Evolutionary conservation across 1,140 invertebrate genomes (phyloP).

Genomic region (Eueides isabella): DNA sequence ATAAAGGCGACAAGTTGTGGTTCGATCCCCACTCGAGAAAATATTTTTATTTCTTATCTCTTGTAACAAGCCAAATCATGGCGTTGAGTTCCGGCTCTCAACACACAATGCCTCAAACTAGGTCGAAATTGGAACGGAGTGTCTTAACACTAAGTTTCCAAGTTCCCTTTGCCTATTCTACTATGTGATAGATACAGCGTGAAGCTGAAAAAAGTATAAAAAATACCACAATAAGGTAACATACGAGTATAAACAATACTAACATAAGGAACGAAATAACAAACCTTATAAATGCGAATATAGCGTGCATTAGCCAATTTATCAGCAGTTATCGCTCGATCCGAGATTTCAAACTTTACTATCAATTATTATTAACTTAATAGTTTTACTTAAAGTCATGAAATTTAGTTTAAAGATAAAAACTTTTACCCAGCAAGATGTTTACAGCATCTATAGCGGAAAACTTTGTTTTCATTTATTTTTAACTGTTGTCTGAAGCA

Average conservation of each 20-base stretch:
- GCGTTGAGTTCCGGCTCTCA: no score
- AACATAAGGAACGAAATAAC: background rate
- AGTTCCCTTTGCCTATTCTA: no score
- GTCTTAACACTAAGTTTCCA: no score
- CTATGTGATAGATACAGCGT: no score
- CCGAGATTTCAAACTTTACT: background rate
- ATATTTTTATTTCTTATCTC: no score
- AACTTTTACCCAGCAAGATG: background rate
- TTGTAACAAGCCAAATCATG: no score
- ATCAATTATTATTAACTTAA: constrained; percentile 7
- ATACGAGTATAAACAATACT: background rate
- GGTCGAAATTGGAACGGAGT: no score
- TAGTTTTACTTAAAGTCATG: background rate
- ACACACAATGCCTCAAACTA: no score
- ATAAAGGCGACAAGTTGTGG: no score
- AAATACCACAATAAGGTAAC: no score
- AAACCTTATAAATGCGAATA: constrained; percentile 19
- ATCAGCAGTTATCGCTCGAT: constrained; percentile 23
- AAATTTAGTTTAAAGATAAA: background rate
- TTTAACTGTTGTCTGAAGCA: background rate
- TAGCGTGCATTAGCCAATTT: background rate
- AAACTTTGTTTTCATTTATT: background rate
- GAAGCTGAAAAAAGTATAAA: no score
- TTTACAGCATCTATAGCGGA: background rate
- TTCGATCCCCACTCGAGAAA: no score